These are phyloP conservation scores for Apolygus lucorum DNA, from an alignment of 1,140 invertebrate species.

Conservation along the genomic window DNA sequence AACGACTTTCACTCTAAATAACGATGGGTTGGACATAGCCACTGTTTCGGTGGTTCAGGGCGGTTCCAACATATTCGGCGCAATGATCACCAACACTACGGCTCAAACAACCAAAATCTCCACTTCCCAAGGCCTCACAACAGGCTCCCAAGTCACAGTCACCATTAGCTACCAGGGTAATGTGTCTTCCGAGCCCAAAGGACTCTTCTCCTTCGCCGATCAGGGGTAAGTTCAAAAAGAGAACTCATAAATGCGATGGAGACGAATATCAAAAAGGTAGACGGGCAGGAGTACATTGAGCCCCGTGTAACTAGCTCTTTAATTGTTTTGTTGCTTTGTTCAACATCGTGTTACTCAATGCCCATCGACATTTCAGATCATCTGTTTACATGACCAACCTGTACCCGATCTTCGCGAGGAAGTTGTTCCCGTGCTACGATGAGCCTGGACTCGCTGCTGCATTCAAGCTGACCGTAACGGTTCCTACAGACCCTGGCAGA, in stretches of 20 bases:
- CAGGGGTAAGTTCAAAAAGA: background rate
- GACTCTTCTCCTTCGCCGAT: background rate
- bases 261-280: no score
- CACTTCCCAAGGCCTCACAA: background rate
- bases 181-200: background rate
- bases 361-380: no score
- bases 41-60: background rate
- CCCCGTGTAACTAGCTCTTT: no score
- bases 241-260: no score
- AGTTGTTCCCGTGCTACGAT: slow-evolving; percentile 2
- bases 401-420: slow-evolving; percentile 6
- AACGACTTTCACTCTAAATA: background rate
- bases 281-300: no score
- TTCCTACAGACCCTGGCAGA: no score
- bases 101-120: background rate
- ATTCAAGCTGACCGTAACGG: no score
- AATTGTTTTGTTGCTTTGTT: no score
- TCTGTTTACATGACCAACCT: slow-evolving; percentile 15
- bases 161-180: background rate
- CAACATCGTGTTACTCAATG: no score
- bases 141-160: background rate
- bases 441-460: background rate
- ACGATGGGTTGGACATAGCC: background rate
- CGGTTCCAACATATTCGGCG: background rate
- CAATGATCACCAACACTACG: background rate